Evolutionary conservation across 2,888 invertebrate species (phyloP), one percentile per base, ranked within the genome.

Genomic region (Marronus borbonicus): DNA sequence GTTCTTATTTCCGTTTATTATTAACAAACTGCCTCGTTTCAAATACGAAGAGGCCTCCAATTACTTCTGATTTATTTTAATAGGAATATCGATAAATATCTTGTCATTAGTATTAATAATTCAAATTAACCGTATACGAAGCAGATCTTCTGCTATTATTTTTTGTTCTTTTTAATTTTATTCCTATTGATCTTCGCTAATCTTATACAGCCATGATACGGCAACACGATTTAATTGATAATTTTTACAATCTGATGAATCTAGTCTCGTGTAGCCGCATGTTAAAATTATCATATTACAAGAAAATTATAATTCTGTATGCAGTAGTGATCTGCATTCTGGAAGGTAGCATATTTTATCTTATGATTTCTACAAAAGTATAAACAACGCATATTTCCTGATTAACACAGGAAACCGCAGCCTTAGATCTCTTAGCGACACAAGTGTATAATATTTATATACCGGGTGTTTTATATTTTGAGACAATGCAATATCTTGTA

Each of bases 41-140:
- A 12, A 44, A 60, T 14, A 44, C 24, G 44, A 60, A 60, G 24
- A 74, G 31, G 39, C 60, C 72, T 60, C 72, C 72, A 74, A 74
- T 74, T 74, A 74, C 39, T 20, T 14, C 49, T 74, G 72, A 74
- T 74, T 74, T 74, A 74, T 74, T 68, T 1, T 74, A 74, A 60
- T 14, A 31, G 60, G 20, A 39, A 74, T 74, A 72, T 60, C 58
- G 8, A 74, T 74, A 74, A 74, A 74, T 74, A 74, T 74, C 60
- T 60, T 20, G 60, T 74, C 72, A 60, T 74, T 74, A 60, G 60
- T 74, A 14, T 74, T 58, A 60, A 39, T 74, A 74, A 74, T 74
- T 74, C 44, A 60, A 74, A 39, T 60, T 62, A 60, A 24, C 10
- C 58, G 60, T n/a, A 12, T 55, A 60, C 44, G 60, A 74, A 58